These are phyloP conservation scores for Kryptolebias ocellatus DNA, from an alignment of 2,797 vertebrate species.

Conservation along the genomic window DNA sequence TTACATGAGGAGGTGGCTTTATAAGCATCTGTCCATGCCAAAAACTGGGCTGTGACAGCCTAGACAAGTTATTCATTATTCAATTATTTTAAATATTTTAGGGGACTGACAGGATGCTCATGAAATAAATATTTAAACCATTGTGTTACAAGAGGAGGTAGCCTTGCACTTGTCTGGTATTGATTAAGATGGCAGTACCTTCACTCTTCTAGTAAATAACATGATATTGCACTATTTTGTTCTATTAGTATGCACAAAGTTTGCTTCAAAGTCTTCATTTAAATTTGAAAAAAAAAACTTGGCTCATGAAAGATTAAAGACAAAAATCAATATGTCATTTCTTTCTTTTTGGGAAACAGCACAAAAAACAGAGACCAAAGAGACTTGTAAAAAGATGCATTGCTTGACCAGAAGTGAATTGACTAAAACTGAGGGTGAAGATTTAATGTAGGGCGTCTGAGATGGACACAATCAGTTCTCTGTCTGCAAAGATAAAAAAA, in stretches of 20 bases:
- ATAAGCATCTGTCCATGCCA: constrained; percentile 38
- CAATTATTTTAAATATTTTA: constrained; percentile 83
- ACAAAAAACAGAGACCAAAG: not conserved
- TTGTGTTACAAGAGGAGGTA: constrained; percentile 53
- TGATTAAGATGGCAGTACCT: constrained; percentile 59
- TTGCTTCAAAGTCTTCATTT: constrained; percentile 10
- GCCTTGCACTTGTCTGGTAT: constrained; percentile 66
- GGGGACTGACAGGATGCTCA: constrained; percentile 67
- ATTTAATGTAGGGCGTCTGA: constrained; percentile 32
- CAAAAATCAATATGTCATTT: constrained; percentile 10
- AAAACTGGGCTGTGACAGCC: constrained; percentile 44
- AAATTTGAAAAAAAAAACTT: constrained; percentile 27
- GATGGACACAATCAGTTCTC: constrained; percentile 45
- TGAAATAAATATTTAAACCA: constrained; percentile 75
- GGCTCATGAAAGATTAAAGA: not conserved
- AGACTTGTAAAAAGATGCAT: constrained; percentile 3
- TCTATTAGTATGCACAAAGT: not conserved
- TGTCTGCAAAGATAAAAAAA: constrained; percentile 33
- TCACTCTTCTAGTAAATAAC: constrained; percentile 25
- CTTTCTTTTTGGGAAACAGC: not conserved
- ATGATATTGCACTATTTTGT: not conserved
- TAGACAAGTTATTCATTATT: constrained; percentile 73
- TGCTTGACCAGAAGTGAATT: not conserved
- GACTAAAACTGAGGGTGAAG: constrained; percentile 20
- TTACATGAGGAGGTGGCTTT: constrained; percentile 49